Conservation (phyloP, 2,797 vertebrate genomes). For the Melanotaenia boesemani region DNA sequence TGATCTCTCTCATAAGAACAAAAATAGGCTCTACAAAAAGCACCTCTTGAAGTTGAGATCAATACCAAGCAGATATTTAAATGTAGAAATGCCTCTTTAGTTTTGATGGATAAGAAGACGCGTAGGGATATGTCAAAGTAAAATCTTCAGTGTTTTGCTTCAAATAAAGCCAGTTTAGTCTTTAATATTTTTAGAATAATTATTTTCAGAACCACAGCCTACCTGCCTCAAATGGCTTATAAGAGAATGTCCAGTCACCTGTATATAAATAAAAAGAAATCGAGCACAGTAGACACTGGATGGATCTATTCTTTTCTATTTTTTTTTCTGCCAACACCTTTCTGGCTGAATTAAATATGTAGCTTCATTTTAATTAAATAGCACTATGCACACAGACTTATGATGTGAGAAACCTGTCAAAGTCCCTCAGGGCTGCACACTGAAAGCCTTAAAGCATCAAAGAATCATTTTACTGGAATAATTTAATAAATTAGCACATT, state of each 20-base stretch:
- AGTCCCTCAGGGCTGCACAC: slow-evolving; percentile 16
- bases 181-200: not conserved
- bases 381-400: slow-evolving; percentile 10
- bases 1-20: not conserved
- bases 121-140: slow-evolving; percentile 17
- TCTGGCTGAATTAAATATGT: slow-evolving; percentile 21
- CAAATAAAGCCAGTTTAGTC: too few species aligned
- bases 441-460: slow-evolving; percentile 13
- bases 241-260: slow-evolving; percentile 4
- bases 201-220: slow-evolving; percentile 12
- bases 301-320: slow-evolving; percentile 4
- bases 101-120: not conserved
- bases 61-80: slow-evolving; percentile 20
- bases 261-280: not conserved
- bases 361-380: slow-evolving; percentile 49
- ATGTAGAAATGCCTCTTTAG: not conserved
- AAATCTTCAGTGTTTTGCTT: slow-evolving; percentile 3
- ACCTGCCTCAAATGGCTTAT: not conserved
- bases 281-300: not conserved
- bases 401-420: slow-evolving; percentile 52
- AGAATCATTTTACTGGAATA: slow-evolving; percentile 35
- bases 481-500: slow-evolving; percentile 47
- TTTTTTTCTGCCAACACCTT: slow-evolving; percentile 41
- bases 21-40: slow-evolving; percentile 28
- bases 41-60: slow-evolving; percentile 10